phyloP scores from a whole-genome alignment of 2,113 vertebrate species.

The Grantiella picta region DNA sequence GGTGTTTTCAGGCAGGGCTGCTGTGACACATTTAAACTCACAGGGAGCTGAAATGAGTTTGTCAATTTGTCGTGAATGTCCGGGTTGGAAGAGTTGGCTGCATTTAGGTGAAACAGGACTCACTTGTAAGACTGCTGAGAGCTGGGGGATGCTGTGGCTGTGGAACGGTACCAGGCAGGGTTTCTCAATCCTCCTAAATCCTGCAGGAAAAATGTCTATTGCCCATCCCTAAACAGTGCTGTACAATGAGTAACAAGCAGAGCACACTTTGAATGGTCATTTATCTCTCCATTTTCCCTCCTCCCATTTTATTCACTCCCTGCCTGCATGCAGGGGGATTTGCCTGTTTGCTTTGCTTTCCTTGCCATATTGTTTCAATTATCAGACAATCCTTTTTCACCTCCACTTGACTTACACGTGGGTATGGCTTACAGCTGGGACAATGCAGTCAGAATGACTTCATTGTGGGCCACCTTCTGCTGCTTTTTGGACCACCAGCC shows the following conservation, averaged over 20 bases:
- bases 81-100: not conserved
- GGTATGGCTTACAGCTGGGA: not conserved
- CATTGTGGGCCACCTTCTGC: not conserved
- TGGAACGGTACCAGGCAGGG: not conserved
- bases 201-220: not conserved
- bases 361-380: slow-evolving; percentile 33
- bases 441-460: not conserved
- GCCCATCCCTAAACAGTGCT: not conserved
- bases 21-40: not conserved
- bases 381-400: slow-evolving; percentile 10
- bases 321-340: not conserved
- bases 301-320: not conserved
- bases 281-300: not conserved
- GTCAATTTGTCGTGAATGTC: not conserved
- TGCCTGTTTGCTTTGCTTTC: slow-evolving; percentile 14
- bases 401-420: not conserved
- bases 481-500: slow-evolving; percentile 39
- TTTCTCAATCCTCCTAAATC: not conserved
- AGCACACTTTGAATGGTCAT: not conserved
- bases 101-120: not conserved
- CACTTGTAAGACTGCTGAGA: not conserved
- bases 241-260: not conserved
- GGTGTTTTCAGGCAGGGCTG: not conserved
- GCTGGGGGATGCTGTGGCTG: not conserved
- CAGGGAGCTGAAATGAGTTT: not conserved